Evolutionary conservation across 2,113 vertebrate genomes (phyloP).

Genomic region (Halichoeres trimaculatus): DNA sequence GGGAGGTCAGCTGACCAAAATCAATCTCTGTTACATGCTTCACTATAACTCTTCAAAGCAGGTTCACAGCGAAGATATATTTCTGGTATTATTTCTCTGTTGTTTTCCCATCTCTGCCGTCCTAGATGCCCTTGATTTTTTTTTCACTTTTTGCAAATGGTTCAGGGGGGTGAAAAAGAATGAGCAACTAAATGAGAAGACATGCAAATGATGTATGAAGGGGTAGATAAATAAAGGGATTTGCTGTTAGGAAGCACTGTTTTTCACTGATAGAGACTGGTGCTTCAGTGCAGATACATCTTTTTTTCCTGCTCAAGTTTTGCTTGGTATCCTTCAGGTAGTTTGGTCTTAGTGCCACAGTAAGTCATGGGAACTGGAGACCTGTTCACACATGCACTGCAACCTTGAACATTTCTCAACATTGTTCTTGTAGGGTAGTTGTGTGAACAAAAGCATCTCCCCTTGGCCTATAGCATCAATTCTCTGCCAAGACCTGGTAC

Average conservation of each 20-base stretch:
- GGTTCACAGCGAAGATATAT: conserved; percentile 65
- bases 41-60: conserved; percentile 70
- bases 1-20: conserved; percentile 77
- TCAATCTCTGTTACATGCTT: conserved; percentile 72
- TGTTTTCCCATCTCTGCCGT: conserved; percentile 45
- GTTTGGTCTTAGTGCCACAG: not conserved
- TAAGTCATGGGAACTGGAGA: not conserved
- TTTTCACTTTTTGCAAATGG: conserved; percentile 14
- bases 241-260: conserved; percentile 21
- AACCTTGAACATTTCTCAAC: too few relatives aligned
- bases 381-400: too few relatives aligned
- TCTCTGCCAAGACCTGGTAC: too few relatives aligned
- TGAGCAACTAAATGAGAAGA: conserved; percentile 1
- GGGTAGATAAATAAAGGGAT: conserved; percentile 19
- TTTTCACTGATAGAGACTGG: conserved; percentile 15
- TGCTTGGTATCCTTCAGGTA: not conserved
- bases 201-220: conserved; percentile 32
- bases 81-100: conserved; percentile 41
- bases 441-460: too few relatives aligned
- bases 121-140: conserved; percentile 51
- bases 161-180: not conserved
- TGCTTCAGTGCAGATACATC: not conserved
- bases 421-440: too few relatives aligned
- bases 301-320: conserved; percentile 14
- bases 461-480: too few relatives aligned